A percentile compares a stretch with the other conserved stretches of the same genome.
These are phyloP conservation scores for Ophion costatus DNA, from an alignment of 2,888 invertebrate species.

Conservation along the genomic window DNA sequence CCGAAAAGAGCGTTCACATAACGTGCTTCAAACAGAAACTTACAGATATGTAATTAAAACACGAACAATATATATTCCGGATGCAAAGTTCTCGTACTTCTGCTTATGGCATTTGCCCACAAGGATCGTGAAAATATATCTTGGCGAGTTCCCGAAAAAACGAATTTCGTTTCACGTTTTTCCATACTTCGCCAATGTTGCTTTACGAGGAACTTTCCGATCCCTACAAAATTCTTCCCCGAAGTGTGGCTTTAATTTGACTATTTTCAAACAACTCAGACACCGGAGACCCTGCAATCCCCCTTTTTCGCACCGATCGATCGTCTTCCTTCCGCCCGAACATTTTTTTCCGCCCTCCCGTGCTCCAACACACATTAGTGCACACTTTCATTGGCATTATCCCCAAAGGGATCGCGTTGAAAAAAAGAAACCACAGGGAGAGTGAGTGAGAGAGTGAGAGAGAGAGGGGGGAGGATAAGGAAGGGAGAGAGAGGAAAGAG, in stretches of 20 bases:
- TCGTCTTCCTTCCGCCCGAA: slow-evolving; percentile 52
- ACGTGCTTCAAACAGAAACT: no score
- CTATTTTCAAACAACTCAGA: slow-evolving; percentile 1
- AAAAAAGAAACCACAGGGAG: slow-evolving; percentile 26
- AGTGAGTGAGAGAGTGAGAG: neutral
- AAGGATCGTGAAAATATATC: no score
- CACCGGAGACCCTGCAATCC: slow-evolving; percentile 27
- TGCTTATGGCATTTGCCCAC: no score
- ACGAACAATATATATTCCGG: no score
- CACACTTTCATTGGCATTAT: slow-evolving; percentile 54
- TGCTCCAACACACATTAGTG: slow-evolving; percentile 55
- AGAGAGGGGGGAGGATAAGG: neutral
- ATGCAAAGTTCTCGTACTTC: no score
- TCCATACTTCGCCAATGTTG: neutral
- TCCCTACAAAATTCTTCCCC: neutral
- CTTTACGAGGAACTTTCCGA: neutral
- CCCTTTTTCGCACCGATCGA: slow-evolving; percentile 56
- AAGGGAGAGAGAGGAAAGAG: slow-evolving; percentile 19
- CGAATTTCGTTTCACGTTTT: neutral
- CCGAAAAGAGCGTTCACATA: no score
- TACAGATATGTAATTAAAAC: no score
- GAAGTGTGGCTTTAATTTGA: slow-evolving; percentile 4
- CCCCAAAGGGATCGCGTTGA: slow-evolving; percentile 54
- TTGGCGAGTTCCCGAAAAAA: no score
- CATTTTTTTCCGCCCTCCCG: slow-evolving; percentile 38